A percentile compares a stretch with the other conserved stretches of the same genome.
Conservation (phyloP, 2,888 invertebrate species). For the Parnassius glacialis region DNA sequence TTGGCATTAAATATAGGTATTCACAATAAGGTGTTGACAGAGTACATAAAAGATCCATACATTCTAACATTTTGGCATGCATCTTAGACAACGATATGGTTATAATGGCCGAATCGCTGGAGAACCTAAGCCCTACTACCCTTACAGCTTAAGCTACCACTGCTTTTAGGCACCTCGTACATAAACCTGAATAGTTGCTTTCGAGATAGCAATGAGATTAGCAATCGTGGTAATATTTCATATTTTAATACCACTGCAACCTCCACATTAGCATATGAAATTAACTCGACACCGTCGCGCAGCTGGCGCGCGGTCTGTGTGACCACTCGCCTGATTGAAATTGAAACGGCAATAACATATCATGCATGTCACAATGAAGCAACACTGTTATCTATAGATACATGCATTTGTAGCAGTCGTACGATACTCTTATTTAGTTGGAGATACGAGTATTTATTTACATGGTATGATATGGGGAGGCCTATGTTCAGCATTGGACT, state of each 20-base stretch:
- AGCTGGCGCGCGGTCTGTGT: slow-evolving; percentile 40
- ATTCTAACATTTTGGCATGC: no score
- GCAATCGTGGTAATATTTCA: slow-evolving; percentile 24
- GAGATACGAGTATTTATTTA: no score
- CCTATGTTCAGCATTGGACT: no score
- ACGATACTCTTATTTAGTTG: neutral
- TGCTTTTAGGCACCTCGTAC: no score
- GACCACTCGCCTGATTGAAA: slow-evolving; percentile 41
- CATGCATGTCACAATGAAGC: slow-evolving; percentile 18
- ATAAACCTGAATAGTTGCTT: neutral
- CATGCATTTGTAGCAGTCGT: neutral
- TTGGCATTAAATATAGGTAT: no score
- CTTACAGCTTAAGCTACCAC: no score
- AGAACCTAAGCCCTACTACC: no score
- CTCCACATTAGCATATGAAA: slow-evolving; percentile 56
- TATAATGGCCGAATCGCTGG: no score
- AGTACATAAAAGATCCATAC: no score
- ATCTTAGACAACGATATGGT: no score
- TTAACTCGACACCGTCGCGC: slow-evolving; percentile 49
- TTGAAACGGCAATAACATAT: slow-evolving; percentile 29
- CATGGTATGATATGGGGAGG: no score
- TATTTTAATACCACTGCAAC: slow-evolving; percentile 35
- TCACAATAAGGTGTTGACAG: no score
- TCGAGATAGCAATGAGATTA: slow-evolving; percentile 14
- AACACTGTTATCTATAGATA: neutral